These are phyloP conservation scores for Cassiopea andromeda DNA, from an alignment of 30 jellyfish, hydroid and myxozoan species.

Conservation along the genomic window DNA sequence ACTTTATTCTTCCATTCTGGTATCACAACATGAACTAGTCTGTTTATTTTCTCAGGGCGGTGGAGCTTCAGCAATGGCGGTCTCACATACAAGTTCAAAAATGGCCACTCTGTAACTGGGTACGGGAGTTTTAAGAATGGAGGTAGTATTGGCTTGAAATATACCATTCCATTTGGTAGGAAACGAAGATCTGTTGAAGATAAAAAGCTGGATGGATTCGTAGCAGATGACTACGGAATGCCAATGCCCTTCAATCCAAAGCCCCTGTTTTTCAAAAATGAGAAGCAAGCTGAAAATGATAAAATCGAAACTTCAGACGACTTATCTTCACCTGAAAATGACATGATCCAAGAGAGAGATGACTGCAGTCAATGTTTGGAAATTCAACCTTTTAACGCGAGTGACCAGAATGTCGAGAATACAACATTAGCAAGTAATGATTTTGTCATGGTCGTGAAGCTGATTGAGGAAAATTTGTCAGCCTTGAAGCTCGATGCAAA, in stretches of 20 bases:
- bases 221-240: neutral
- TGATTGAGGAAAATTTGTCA: constrained; percentile 52
- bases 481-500: constrained; percentile 44
- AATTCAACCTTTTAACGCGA: constrained; percentile 27
- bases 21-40: neutral
- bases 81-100: constrained; percentile 16
- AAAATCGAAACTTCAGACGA: neutral
- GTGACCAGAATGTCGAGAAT: constrained; percentile 30
- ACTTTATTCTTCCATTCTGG: too few species aligned
- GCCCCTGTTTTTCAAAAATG: neutral
- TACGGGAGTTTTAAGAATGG: constrained; percentile 11
- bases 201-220: neutral
- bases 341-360: neutral
- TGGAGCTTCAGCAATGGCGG: constrained; percentile 22
- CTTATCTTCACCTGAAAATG: neutral
- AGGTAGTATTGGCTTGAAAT: constrained; percentile 16
- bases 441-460: constrained; percentile 65
- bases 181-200: constrained; percentile 46
- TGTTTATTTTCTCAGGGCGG: neutral
- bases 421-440: constrained; percentile 45
- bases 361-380: constrained; percentile 52
- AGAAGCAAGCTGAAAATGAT: neutral
- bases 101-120: constrained; percentile 25
- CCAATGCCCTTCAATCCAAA: neutral
- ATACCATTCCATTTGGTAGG: constrained; percentile 3